phyloP scores from a whole-genome alignment of 1,140 invertebrate genomes.

The Bombus sylvicola region DNA sequence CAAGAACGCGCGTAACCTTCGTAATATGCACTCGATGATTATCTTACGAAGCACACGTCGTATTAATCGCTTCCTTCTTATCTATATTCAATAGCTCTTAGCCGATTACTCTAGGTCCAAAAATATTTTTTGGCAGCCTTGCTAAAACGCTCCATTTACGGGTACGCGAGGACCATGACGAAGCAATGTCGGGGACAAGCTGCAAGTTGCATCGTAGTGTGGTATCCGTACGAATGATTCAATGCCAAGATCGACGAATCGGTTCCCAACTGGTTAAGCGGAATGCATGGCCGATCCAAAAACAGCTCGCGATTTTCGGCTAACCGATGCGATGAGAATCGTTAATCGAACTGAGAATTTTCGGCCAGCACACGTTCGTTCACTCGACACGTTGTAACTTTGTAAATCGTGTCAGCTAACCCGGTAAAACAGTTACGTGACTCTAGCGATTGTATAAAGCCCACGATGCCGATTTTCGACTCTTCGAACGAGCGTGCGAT shows the following conservation, averaged over 20 bases:
- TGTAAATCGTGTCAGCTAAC: constrained; percentile 41
- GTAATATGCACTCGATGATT: not conserved
- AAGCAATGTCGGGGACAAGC: constrained; percentile 51
- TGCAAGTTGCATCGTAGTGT: constrained; percentile 47
- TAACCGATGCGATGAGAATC: constrained; percentile 57
- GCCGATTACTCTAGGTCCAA: constrained; percentile 5
- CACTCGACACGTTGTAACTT: constrained; percentile 48
- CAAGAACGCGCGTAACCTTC: not conserved
- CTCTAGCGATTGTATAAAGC: not conserved
- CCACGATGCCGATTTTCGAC: not conserved
- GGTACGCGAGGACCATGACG: constrained; percentile 30
- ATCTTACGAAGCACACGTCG: not conserved
- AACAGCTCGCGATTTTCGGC: constrained; percentile 56
- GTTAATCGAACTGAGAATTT: constrained; percentile 33
- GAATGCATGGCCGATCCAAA: constrained; percentile 62
- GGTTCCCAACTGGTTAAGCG: not conserved
- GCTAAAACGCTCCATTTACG: constrained; percentile 47
- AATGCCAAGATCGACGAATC: constrained; percentile 62
- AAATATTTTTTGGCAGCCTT: constrained; percentile 20
- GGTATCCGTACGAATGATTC: constrained; percentile 39
- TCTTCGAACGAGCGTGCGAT: not conserved
- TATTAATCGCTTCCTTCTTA: not conserved
- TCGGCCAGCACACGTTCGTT: constrained; percentile 49
- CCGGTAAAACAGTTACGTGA: constrained; percentile 63
- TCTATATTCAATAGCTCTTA: constrained; percentile 2